These are phyloP conservation scores for Toxotes chatareus DNA, from an alignment of 2,113 vertebrate species.

Conservation along the genomic window DNA sequence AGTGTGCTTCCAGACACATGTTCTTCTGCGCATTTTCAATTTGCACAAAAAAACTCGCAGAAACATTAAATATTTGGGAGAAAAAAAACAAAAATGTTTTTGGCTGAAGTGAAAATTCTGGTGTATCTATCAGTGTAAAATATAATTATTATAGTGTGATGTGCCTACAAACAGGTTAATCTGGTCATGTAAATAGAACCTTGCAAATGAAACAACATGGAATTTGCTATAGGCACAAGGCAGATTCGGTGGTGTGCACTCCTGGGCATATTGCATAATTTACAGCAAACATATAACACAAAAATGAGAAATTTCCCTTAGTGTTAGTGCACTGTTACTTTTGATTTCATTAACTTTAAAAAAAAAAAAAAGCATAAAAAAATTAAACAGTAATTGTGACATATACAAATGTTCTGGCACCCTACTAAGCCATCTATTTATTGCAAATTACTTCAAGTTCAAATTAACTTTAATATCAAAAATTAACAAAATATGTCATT, in stretches of 20 bases:
- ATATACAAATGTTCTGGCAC: neutral
- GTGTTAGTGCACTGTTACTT: neutral
- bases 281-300: no score
- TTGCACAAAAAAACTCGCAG: no score
- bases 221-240: neutral
- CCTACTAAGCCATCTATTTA: neutral
- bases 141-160: no score
- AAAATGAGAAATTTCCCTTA: no score
- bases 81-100: no score
- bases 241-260: neutral
- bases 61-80: no score
- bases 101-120: no score
- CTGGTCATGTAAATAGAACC: neutral
- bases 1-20: no score
- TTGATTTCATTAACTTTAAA: neutral
- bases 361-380: neutral
- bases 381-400: neutral
- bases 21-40: no score
- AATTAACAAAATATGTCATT: neutral
- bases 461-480: no score
- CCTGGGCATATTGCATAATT: no score
- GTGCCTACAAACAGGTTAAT: neutral
- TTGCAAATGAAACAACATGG: neutral
- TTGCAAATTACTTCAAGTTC: neutral
- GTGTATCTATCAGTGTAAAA: no score